Evolutionary conservation across 2,113 vertebrate genomes (phyloP).

Genomic region (Rhabdornis inornatus): DNA sequence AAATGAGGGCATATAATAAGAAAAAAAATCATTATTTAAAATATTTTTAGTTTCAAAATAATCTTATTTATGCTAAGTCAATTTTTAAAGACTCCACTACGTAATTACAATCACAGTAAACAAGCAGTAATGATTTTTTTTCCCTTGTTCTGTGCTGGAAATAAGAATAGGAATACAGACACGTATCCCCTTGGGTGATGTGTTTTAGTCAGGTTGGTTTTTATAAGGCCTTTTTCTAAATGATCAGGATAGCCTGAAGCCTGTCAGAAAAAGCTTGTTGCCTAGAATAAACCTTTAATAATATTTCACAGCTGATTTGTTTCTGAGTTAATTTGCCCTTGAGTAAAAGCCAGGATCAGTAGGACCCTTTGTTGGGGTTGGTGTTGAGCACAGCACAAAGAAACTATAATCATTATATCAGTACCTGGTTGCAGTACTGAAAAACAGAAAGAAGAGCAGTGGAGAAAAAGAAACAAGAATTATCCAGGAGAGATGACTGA

Average conservation of each 20-base stretch:
- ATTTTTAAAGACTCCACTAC: not conserved
- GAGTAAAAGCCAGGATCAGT: not conserved
- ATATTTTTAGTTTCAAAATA: not conserved
- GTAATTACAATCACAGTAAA: not conserved
- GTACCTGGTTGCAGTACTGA: not conserved
- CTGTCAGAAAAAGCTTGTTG: not conserved
- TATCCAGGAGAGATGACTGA: not conserved
- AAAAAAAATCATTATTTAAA: not conserved
- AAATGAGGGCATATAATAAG: not conserved
- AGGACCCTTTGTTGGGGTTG: not conserved
- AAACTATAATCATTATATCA: not conserved
- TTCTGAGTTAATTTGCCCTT: constrained; percentile 20
- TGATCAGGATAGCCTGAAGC: constrained; percentile 37
- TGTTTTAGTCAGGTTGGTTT: constrained; percentile 29
- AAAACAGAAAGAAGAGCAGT: not conserved
- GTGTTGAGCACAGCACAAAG: not conserved
- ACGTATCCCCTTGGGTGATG: not conserved
- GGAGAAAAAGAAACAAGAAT: not conserved
- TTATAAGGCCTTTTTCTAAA: constrained; percentile 43
- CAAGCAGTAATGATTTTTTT: not conserved
- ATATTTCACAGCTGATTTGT: constrained; percentile 27
- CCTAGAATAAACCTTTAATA: constrained; percentile 13
- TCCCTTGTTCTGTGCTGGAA: not conserved
- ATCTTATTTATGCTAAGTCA: not conserved
- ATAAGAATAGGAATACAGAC: constrained; percentile 23